Evolutionary conservation across 1,140 invertebrate genomes (phyloP), one percentile per base, ranked within the genome.

Genomic region (Hetaerina americana): DNA sequence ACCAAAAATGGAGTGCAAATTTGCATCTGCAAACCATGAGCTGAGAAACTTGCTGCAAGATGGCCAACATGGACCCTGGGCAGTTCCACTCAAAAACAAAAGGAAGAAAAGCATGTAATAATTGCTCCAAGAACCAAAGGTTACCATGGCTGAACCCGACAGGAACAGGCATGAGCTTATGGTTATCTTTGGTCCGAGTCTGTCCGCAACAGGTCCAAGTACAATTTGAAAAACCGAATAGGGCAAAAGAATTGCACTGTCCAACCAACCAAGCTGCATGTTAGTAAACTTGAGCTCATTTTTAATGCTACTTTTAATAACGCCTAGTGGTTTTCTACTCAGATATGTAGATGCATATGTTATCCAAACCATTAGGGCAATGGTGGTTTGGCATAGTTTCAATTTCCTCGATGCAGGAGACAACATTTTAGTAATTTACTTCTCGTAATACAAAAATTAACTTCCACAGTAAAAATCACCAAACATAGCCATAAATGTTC

Each of bases 21-120:
- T 73, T 1, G 73, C 68, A 72, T 84, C 82, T 26, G 82, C 77
- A 75, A 82, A 85, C 84, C 83, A 85, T 8, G 79, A 78, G 26
- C 80, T 79, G 1, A 86, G 70, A 27, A 78, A 77, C 72, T 84
- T 83, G 71, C 79, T 83, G 69, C 79, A 78, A 66, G 82, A 81
- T 3, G 84, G 83, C 84, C 84, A 85, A 70, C 81, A 82, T 69
- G 82, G 78, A 22, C 82, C 83, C 79, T 84, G 83, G 18, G 79
- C 79, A 40, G 81, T 76, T 26, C 85, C 85, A 78, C 82, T 84
- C 25, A 84, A 73, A 75, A 82, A 81, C 27, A 86, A 77, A 12
- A 85, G 72, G 0, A 82, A 0, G 26, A 81, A 76, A 27, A 84
- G 78, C 5, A 81, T 71, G 27, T 68, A 74, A 72, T 81, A 81